Conservation (phyloP, 2,797 vertebrate species). For the Darevskia nairensis region DNA sequence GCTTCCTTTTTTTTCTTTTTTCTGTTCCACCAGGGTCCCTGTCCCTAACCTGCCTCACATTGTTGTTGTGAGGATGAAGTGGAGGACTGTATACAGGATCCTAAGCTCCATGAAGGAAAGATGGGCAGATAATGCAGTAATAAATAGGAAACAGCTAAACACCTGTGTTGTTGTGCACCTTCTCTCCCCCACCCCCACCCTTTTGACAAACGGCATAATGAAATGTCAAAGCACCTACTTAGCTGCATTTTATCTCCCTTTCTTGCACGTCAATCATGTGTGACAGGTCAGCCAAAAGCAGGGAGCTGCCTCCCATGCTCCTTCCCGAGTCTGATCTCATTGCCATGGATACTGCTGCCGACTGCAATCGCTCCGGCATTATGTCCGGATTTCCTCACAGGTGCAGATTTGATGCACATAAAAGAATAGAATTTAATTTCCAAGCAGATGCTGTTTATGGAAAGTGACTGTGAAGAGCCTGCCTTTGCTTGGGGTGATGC, state of each 20-base stretch:
- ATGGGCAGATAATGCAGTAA: background rate
- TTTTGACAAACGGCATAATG: background rate
- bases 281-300: background rate
- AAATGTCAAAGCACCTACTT: background rate
- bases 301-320: background rate
- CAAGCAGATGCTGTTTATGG: conserved; percentile 27
- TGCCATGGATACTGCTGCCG: background rate
- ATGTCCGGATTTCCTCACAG: conserved; percentile 30
- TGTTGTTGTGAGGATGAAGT: background rate
- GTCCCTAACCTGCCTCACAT: background rate
- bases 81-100: too few relatives aligned
- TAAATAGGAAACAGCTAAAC: background rate
- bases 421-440: conserved; percentile 32
- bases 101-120: background rate
- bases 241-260: background rate
- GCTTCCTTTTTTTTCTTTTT: too few relatives aligned
- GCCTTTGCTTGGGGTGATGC: background rate
- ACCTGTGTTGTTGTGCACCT: background rate
- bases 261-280: background rate
- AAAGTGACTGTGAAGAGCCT: conserved; percentile 2
- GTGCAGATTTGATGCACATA: background rate
- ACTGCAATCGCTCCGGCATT: background rate
- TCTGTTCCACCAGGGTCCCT: too few relatives aligned
- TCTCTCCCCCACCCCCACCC: background rate
- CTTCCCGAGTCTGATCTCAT: conserved; percentile 2